These are phyloP conservation scores for Lutjanus argentimaculatus DNA, from an alignment of 2,797 vertebrate species.

Conservation along the genomic window DNA sequence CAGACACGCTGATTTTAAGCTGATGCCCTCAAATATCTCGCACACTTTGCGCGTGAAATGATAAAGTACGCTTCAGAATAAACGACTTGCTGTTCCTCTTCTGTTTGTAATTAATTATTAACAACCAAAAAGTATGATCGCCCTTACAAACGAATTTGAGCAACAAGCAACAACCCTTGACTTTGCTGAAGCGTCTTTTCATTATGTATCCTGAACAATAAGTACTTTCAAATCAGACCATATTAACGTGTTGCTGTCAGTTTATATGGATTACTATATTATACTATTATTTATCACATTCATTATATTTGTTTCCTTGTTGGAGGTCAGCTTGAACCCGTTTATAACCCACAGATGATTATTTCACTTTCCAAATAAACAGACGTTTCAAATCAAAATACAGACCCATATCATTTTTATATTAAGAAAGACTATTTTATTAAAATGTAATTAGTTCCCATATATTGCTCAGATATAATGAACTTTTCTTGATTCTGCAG, in stretches of 20 bases:
- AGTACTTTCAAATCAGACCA: not conserved
- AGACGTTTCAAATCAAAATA: not conserved
- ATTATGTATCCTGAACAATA: not conserved
- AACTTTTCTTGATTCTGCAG: not conserved
- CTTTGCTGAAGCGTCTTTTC: not conserved
- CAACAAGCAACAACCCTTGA: not conserved
- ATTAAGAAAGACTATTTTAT: not conserved
- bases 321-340: not conserved
- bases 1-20: not conserved
- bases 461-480: not conserved
- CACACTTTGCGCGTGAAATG: not conserved
- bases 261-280: not conserved
- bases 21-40: not conserved
- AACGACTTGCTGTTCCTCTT: accelerated
- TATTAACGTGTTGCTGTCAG: not conserved
- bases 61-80: not conserved
- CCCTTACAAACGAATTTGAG: no score
- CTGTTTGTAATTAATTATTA: not conserved
- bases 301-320: slow-evolving; percentile 8
- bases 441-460: not conserved
- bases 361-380: slow-evolving; percentile 13
- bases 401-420: not conserved
- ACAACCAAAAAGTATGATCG: not conserved
- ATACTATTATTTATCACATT: not conserved
- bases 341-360: not conserved